Evolutionary conservation across 1,140 invertebrate genomes (phyloP).

Genomic region (Pissodes strobi): DNA sequence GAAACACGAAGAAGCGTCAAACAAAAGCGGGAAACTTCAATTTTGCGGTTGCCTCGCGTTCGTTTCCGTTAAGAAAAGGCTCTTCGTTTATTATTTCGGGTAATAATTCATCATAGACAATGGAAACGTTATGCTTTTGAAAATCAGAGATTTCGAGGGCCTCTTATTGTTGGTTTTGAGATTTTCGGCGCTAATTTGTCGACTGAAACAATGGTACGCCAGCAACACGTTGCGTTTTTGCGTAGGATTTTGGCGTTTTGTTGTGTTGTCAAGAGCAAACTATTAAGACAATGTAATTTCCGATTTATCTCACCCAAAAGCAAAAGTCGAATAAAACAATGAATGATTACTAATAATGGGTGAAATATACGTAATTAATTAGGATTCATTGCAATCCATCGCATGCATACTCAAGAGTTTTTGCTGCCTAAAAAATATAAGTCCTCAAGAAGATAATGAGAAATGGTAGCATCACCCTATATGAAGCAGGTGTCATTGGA

Average conservation of each 20-base stretch:
- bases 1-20: constrained; percentile 9
- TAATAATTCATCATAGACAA: constrained; percentile 26
- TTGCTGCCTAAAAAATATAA: no score
- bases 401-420: no score
- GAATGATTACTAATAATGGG: no score
- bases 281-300: no score
- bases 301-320: no score
- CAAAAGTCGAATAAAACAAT: no score
- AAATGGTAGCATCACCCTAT: no score
- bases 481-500: no score
- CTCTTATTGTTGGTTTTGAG: constrained; percentile 19
- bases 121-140: constrained; percentile 20
- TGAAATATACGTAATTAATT: no score
- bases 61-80: constrained; percentile 4
- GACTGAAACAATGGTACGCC: constrained; percentile 4
- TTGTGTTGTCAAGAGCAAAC: neutral
- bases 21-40: constrained; percentile 16
- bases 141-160: neutral
- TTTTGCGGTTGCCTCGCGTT: neutral
- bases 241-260: no score
- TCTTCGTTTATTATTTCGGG: constrained; percentile 23
- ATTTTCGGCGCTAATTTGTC: constrained; percentile 20
- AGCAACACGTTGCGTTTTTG: neutral
- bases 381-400: no score
- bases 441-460: no score